A percentile compares a stretch with the other conserved stretches of the same genome.
These are phyloP conservation scores for Diogma glabrata DNA, from an alignment of 2,888 invertebrate species.

Conservation along the genomic window DNA sequence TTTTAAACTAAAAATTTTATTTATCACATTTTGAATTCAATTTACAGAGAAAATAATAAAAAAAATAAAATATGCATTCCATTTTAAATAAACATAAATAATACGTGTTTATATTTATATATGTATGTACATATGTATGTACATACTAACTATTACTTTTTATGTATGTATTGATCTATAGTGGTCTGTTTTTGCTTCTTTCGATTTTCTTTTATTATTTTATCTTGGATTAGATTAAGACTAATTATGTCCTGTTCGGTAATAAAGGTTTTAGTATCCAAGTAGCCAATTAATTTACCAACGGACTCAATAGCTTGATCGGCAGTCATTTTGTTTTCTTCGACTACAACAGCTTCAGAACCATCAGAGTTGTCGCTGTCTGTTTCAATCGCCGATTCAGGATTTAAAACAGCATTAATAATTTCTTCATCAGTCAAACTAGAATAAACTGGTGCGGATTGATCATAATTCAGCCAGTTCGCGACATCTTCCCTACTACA, in stretches of 20 bases:
- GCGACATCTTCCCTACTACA: neutral
- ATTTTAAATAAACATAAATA: neutral
- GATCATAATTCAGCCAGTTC: neutral
- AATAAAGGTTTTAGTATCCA: too few relatives aligned
- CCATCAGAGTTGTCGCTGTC: neutral
- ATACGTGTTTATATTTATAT: too few relatives aligned
- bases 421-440: neutral
- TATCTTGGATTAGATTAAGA: neutral
- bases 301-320: too few relatives aligned
- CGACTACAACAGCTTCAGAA: neutral
- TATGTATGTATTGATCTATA: neutral
- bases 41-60: neutral
- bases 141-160: neutral
- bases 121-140: too few relatives aligned
- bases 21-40: neutral
- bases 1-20: too few relatives aligned
- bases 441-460: neutral
- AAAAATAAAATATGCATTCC: conserved; percentile 1
- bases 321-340: neutral
- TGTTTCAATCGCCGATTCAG: neutral
- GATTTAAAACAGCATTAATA: neutral
- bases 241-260: neutral
- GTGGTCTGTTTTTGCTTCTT: too few relatives aligned
- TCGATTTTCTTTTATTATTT: too few relatives aligned
- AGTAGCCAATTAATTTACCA: too few relatives aligned